A percentile compares a stretch with the other conserved stretches of the same genome.
Conservation (phyloP, 2,113 vertebrate genomes). For the Callospermophilus lateralis region DNA sequence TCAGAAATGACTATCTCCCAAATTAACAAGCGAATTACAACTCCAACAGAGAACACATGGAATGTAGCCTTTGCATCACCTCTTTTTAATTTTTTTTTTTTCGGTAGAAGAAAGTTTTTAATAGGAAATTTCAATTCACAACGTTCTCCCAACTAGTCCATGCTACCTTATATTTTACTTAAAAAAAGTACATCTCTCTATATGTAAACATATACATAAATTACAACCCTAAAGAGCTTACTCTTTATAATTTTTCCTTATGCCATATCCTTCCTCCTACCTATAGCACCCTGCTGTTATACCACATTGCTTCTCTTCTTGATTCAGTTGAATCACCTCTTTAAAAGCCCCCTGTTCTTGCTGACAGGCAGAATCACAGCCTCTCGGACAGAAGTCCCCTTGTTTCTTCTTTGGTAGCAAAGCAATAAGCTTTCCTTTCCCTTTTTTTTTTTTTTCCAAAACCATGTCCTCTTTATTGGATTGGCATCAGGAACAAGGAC, state of each 20-base stretch:
- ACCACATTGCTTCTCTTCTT: background rate
- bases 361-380: too few relatives aligned
- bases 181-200: background rate
- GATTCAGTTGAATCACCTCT: background rate
- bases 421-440: too few relatives aligned
- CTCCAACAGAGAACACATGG: too few relatives aligned
- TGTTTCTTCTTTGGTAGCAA: too few relatives aligned
- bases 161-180: background rate
- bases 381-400: too few relatives aligned
- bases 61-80: too few relatives aligned
- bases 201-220: background rate
- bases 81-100: background rate
- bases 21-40: too few relatives aligned
- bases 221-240: background rate
- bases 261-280: background rate
- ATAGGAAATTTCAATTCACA: conserved; percentile 7
- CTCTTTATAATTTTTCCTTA: background rate
- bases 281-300: background rate
- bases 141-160: background rate
- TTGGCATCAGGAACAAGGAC: too few relatives aligned
- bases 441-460: too few relatives aligned
- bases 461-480: too few relatives aligned
- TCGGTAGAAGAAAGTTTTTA: conserved; percentile 17
- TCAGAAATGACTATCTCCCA: too few relatives aligned
- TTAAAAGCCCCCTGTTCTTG: too few relatives aligned